Evolutionary conservation across 2,888 invertebrate genomes (phyloP).

Genomic region (Cryptus viduatorius): DNA sequence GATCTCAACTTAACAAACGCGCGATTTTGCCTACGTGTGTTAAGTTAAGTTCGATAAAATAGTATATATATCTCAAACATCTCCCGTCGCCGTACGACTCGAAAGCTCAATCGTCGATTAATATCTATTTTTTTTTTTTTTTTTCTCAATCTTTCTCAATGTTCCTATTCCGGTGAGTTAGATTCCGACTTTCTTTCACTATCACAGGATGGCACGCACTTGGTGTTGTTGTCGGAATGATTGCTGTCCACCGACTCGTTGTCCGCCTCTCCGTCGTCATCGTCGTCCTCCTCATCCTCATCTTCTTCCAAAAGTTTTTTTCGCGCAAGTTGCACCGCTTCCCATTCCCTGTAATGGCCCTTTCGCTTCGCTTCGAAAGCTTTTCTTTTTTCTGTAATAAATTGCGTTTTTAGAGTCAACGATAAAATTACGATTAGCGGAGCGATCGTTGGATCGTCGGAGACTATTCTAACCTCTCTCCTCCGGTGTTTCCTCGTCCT

Average conservation of each 20-base stretch:
- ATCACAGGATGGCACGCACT: slow-evolving; percentile 83
- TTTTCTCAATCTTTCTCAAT: not conserved
- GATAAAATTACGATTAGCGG: not conserved
- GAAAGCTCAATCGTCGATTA: slow-evolving; percentile 36
- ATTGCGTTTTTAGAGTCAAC: not conserved
- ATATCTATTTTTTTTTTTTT: slow-evolving; percentile 2
- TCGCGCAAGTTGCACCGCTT: slow-evolving; percentile 96
- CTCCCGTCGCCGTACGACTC: slow-evolving; percentile 32
- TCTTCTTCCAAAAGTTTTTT: slow-evolving; percentile 96
- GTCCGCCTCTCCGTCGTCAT: slow-evolving; percentile 73
- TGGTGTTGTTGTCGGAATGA: slow-evolving; percentile 75
- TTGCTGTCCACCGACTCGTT: slow-evolving; percentile 69
- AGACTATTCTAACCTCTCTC: slow-evolving; percentile 82
- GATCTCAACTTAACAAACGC: slow-evolving; percentile 29
- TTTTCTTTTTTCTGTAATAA: slow-evolving; percentile 88
- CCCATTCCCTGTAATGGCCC: slow-evolving; percentile 99
- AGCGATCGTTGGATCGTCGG: not conserved
- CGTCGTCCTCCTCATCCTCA: slow-evolving; percentile 90
- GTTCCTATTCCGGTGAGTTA: slow-evolving; percentile 69
- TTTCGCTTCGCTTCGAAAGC: slow-evolving; percentile 97
- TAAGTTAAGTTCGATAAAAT: slow-evolving; percentile 41
- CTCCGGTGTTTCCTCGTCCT: slow-evolving; percentile 85
- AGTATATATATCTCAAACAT: slow-evolving; percentile 33
- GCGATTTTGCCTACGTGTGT: slow-evolving; percentile 17
- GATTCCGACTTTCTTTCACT: slow-evolving; percentile 77